A percentile compares a stretch with the other conserved stretches of the same genome.
Conservation (phyloP, 23 tunicate genomes). For the Diplosoma virens region DNA sequence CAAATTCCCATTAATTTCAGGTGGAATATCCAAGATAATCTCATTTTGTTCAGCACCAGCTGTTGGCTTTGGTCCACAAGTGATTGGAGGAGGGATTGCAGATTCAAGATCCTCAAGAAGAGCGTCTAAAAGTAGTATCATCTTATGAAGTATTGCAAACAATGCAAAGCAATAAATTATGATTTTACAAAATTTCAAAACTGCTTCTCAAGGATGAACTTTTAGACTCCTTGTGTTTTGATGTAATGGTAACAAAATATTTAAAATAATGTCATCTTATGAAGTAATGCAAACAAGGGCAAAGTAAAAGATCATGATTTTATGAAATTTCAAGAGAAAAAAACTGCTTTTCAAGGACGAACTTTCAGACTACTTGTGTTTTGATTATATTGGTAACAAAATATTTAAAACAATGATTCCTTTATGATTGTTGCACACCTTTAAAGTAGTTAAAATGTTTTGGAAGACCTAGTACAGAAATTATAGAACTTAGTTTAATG, state of each 20-base stretch:
- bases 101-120: constrained; percentile 83
- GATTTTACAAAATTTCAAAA: neutral
- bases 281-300: neutral
- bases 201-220: neutral
- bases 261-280: neutral
- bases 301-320: no score
- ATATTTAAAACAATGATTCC: neutral
- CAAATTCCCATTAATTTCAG: constrained; percentile 14
- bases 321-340: neutral
- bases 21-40: constrained; percentile 9
- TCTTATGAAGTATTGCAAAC: neutral
- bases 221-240: neutral
- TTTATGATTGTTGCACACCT: neutral
- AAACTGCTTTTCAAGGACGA: neutral
- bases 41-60: constrained; percentile 10
- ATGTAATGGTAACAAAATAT: neutral
- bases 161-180: no score
- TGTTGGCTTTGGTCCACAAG: constrained; percentile 37
- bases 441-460: no score
- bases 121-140: constrained; percentile 48
- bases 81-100: constrained; percentile 60
- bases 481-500: no score
- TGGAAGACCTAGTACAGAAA: no score
- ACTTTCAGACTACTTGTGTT: neutral
- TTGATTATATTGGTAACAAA: neutral